Conservation (phyloP, 2,113 vertebrate genomes). For the Enhydra lutris region DNA sequence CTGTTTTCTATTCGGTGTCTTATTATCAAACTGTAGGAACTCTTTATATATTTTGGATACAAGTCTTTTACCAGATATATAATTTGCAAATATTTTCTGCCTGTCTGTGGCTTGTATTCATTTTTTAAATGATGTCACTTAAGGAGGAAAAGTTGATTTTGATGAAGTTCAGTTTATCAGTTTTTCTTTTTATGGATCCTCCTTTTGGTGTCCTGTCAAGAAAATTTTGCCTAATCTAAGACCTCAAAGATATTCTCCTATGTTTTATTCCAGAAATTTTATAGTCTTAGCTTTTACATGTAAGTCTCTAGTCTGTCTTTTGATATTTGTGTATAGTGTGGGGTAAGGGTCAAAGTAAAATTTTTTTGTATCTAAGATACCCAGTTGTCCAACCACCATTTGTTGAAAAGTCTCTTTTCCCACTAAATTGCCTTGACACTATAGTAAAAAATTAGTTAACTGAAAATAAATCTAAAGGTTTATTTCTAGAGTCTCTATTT, state of each 20-base stretch:
- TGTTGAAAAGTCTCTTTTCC: neutral
- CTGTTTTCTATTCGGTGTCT: neutral
- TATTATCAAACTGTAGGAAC: neutral
- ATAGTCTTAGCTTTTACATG: neutral
- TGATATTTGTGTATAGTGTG: neutral
- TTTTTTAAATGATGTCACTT: neutral
- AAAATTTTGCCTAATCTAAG: neutral
- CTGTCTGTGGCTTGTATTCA: neutral
- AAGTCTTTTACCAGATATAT: neutral
- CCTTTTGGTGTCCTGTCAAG: neutral
- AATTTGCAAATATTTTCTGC: neutral
- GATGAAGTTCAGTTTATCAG: neutral
- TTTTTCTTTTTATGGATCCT: slow-evolving; percentile 7
- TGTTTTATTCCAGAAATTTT: slow-evolving; percentile 14
- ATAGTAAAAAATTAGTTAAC: neutral
- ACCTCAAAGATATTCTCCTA: neutral
- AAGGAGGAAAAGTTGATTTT: neutral
- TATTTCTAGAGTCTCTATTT: neutral
- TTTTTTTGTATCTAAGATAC: neutral
- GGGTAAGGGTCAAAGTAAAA: neutral
- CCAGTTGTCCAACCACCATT: neutral
- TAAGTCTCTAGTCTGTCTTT: neutral
- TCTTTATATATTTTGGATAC: neutral
- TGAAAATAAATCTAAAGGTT: neutral
- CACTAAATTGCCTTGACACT: neutral